Percentiles rank a stretch among this genome's conserved stretches.
These are phyloP conservation scores for Scylla paramamosain DNA, from an alignment of 1,140 invertebrate species.

Conservation along the genomic window DNA sequence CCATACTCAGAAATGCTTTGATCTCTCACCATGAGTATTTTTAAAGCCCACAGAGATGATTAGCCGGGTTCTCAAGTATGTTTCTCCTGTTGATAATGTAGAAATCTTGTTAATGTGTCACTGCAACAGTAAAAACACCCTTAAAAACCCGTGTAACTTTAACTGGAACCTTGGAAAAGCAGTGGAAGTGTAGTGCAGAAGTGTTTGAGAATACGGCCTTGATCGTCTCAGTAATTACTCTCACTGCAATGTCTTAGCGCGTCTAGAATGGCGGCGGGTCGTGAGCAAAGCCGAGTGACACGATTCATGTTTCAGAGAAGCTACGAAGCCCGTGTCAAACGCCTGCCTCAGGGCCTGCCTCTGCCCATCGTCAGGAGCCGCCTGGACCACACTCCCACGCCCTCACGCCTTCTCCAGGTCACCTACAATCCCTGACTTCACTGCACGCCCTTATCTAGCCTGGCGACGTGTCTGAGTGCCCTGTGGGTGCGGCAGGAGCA, in stretches of 20 bases:
- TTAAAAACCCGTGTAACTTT: neutral
- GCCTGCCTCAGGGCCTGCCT: neutral
- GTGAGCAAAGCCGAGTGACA: too few relatives aligned
- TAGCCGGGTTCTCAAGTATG: too few relatives aligned
- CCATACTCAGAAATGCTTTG: too few relatives aligned
- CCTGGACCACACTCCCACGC: constrained; percentile 51
- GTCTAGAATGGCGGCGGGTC: too few relatives aligned
- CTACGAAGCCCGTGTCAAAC: constrained; percentile 1
- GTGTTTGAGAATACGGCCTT: neutral
- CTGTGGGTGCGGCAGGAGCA: too few relatives aligned
- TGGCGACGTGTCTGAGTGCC: neutral
- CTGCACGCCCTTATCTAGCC: neutral
- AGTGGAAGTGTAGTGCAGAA: neutral
- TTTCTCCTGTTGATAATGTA: too few relatives aligned
- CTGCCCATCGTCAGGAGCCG: constrained; percentile 46
- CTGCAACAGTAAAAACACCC: too few relatives aligned
- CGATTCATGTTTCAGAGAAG: neutral
- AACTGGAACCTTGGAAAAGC: neutral
- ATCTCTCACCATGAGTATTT: too few relatives aligned
- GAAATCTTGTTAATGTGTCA: too few relatives aligned
- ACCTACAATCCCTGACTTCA: neutral
- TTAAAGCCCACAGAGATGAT: too few relatives aligned
- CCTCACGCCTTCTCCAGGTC: constrained; percentile 11
- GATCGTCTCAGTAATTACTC: too few relatives aligned
- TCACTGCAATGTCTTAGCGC: too few relatives aligned